Evolutionary conservation across 2,888 invertebrate genomes (phyloP).

Genomic region (Cremastinae sp.): DNA sequence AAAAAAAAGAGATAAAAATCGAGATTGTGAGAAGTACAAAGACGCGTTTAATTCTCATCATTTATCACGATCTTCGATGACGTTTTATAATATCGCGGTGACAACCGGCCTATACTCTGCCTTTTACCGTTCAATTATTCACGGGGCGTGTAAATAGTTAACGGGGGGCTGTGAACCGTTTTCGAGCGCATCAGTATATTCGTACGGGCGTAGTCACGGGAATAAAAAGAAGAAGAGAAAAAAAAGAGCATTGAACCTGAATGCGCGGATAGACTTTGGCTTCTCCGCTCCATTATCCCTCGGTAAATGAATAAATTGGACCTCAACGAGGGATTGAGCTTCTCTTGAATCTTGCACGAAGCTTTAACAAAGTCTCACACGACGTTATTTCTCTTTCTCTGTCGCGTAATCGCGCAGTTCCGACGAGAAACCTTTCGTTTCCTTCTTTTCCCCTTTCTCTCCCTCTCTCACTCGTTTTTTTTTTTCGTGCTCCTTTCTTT

Average conservation of each 20-base stretch:
- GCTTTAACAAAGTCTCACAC: constrained; percentile 49
- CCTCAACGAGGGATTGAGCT: constrained; percentile 70
- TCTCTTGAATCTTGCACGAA: constrained; percentile 54
- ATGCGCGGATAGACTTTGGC: constrained; percentile 41
- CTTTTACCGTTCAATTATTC: not conserved
- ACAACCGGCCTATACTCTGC: not conserved
- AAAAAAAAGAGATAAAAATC: too few relatives aligned
- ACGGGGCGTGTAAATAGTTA: not conserved
- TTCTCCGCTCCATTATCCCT: constrained; percentile 69
- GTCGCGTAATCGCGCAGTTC: constrained; percentile 19
- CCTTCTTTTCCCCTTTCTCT: too few relatives aligned
- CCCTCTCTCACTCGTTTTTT: too few relatives aligned
- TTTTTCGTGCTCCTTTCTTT: not conserved
- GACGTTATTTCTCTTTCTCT: not conserved
- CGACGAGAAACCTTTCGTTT: not conserved
- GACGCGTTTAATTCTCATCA: not conserved
- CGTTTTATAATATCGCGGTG: not conserved
- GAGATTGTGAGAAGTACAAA: not conserved
- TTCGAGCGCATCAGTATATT: not conserved
- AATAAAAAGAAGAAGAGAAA: too few relatives aligned
- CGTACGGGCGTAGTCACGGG: constrained; percentile 38
- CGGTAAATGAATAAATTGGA: constrained; percentile 77
- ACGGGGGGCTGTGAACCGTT: not conserved
- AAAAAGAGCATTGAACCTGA: constrained; percentile 65
- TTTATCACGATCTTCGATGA: not conserved